phyloP scores from a whole-genome alignment of 2,113 vertebrate species.

The Gymnorhina tibicen region DNA sequence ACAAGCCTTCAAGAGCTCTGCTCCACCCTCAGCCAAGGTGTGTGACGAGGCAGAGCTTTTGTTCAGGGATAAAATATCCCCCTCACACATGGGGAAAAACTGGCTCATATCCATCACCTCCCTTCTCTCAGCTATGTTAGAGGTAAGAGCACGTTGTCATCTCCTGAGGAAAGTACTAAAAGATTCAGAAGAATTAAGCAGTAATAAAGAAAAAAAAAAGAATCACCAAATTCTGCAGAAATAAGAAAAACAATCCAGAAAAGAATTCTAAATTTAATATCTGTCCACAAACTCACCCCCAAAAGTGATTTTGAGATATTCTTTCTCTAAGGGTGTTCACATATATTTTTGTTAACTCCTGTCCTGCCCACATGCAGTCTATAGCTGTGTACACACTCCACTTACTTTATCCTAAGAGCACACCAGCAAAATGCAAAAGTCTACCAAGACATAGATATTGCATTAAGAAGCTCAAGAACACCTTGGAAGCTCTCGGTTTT shows the following conservation, averaged over 20 bases:
- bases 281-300: neutral
- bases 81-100: neutral
- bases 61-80: neutral
- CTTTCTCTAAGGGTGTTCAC: neutral
- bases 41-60: neutral
- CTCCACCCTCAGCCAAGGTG: neutral
- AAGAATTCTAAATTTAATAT: neutral
- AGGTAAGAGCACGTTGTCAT: neutral
- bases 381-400: neutral
- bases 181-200: neutral
- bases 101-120: neutral
- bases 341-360: neutral
- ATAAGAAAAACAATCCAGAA: neutral
- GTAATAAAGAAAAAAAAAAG: neutral
- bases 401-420: neutral
- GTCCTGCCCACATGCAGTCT: neutral
- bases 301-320: neutral
- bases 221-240: neutral
- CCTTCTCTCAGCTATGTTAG: neutral
- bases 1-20: neutral
- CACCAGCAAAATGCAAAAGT: neutral
- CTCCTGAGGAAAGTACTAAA: neutral
- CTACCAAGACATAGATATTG: neutral
- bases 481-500: slow-evolving; percentile 3
- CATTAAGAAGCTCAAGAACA: neutral